phyloP scores from a whole-genome alignment of 2,888 invertebrate genomes.

The Anoncus sp. region DNA sequence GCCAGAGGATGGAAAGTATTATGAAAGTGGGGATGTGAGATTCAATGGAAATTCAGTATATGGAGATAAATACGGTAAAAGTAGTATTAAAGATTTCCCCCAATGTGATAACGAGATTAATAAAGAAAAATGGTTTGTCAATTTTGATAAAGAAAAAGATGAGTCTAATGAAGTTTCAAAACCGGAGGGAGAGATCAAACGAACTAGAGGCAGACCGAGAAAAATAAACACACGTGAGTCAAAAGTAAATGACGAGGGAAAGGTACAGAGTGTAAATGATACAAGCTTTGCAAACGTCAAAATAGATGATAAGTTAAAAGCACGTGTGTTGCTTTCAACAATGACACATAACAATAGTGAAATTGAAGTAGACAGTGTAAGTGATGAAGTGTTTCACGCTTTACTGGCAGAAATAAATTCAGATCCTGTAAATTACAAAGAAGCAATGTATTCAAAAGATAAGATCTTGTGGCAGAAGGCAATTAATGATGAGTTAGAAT shows the following conservation, averaged over 20 bases:
- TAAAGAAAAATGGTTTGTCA: conserved; percentile 32
- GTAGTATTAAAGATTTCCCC: conserved; percentile 26
- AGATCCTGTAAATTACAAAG: conserved; percentile 54
- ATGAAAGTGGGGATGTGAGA: conserved; percentile 53
- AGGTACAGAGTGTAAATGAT: conserved; percentile 40
- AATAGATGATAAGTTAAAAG: too few species aligned
- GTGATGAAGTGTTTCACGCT: conserved; percentile 28
- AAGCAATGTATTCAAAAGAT: conserved; percentile 53
- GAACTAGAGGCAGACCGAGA: conserved; percentile 48
- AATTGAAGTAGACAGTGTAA: conserved; percentile 34
- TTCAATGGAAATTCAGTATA: conserved; percentile 61
- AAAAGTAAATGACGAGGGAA: conserved; percentile 34
- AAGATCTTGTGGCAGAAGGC: conserved; percentile 51
- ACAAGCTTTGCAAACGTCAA: not conserved
- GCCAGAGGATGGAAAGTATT: conserved; percentile 61
- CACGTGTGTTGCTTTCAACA: too few species aligned
- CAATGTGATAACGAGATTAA: not conserved
- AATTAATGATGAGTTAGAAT: conserved; percentile 54
- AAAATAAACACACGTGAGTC: conserved; percentile 13
- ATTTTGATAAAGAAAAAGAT: conserved; percentile 8
- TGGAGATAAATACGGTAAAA: conserved; percentile 46
- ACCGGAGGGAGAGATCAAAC: conserved; percentile 29
- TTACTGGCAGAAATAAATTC: conserved; percentile 33
- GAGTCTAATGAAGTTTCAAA: conserved; percentile 26
- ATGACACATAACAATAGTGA: too few species aligned